Percentiles rank a stretch among this genome's conserved stretches.
Evolutionary conservation across 2,888 invertebrate genomes (phyloP).

Genomic region (Limnephilus auricula): DNA sequence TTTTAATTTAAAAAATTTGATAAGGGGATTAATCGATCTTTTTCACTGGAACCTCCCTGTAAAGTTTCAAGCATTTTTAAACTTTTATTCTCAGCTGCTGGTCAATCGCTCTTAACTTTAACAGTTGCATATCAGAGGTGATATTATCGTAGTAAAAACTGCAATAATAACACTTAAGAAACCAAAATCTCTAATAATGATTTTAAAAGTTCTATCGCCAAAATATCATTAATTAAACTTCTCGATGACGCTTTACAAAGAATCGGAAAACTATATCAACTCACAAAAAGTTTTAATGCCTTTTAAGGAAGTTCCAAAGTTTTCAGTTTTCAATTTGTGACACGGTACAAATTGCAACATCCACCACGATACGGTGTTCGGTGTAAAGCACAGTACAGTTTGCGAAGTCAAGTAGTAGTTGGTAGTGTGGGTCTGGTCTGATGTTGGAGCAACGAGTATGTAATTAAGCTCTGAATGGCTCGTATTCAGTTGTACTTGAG

Average conservation of each 20-base stretch:
- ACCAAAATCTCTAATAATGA: neutral
- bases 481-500: neutral
- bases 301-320: neutral
- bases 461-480: neutral
- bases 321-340: neutral
- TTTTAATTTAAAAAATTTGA: too few relatives aligned
- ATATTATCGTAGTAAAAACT: too few relatives aligned
- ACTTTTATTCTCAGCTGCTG: too few relatives aligned
- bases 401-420: neutral
- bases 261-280: neutral
- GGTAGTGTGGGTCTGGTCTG: neutral
- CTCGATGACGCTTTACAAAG: neutral
- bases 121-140: too few relatives aligned
- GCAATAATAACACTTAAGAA: neutral
- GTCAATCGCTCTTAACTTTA: too few relatives aligned
- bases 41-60: too few relatives aligned
- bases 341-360: neutral
- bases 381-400: neutral
- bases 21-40: too few relatives aligned
- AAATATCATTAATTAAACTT: neutral
- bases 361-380: neutral
- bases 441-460: neutral
- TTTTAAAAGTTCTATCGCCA: neutral
- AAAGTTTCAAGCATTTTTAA: too few relatives aligned
- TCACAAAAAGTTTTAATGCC: neutral